Evolutionary conservation across 1,140 invertebrate species (phyloP).

Genomic region (Yoshiicerus persimilis): DNA sequence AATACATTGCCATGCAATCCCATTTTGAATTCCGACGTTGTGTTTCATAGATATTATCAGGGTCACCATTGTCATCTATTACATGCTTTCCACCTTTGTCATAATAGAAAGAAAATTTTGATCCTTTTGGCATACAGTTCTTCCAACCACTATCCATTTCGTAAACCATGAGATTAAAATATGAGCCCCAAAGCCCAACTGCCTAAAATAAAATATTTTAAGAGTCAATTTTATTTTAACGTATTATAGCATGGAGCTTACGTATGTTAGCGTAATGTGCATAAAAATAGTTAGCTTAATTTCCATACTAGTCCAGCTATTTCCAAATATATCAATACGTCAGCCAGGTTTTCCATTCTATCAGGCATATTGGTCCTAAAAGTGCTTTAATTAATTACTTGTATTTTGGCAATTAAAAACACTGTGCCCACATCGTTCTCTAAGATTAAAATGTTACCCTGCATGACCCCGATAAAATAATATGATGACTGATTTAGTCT

Average conservation of each 20-base stretch:
- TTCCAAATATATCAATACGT: not conserved
- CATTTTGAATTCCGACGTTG: not conserved
- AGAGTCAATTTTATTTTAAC: no score
- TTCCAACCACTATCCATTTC: not conserved
- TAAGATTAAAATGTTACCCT: no score
- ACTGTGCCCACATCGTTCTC: no score
- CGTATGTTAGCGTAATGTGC: no score
- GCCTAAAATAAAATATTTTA: no score
- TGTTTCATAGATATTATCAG: not conserved
- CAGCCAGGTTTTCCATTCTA: not conserved
- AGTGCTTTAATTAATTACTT: no score
- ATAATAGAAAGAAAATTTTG: no score
- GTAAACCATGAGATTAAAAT: not conserved
- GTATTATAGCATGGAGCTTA: not conserved
- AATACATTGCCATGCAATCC: not conserved
- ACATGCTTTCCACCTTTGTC: not conserved
- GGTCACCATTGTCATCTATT: not conserved
- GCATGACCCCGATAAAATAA: no score
- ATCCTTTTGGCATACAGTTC: not conserved
- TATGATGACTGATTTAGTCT: no score
- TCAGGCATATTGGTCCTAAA: no score
- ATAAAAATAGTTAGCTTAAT: not conserved
- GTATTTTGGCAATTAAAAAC: no score
- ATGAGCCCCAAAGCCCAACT: not conserved
- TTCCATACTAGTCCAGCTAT: not conserved